Percentiles rank a stretch among this genome's conserved stretches.
Evolutionary conservation across 2,113 vertebrate genomes (phyloP).

Genomic region (Tachycineta bicolor): DNA sequence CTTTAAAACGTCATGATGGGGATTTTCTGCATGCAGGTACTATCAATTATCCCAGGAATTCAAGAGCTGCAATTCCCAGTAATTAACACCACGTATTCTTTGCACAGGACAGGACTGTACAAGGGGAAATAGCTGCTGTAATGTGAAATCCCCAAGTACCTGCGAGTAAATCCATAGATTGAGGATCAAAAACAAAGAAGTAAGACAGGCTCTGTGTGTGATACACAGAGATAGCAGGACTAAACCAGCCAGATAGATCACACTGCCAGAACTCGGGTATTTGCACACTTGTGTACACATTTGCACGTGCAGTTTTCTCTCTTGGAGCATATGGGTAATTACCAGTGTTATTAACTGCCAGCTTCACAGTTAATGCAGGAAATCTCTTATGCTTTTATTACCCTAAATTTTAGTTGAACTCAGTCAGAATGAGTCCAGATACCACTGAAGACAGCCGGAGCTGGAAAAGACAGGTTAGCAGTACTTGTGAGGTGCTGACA

Average conservation of each 20-base stretch:
- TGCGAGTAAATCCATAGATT: not conserved
- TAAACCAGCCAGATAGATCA: not conserved
- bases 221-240: not conserved
- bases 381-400: not conserved
- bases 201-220: not conserved
- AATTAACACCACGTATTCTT: slow-evolving; percentile 17
- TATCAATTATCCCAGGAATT: slow-evolving; percentile 53
- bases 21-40: slow-evolving; percentile 57
- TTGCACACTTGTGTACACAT: not conserved
- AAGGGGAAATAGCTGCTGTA: not conserved
- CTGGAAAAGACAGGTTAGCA: not conserved
- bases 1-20: slow-evolving; percentile 54
- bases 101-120: not conserved
- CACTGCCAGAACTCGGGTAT: not conserved
- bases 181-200: slow-evolving; percentile 24
- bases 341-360: not conserved
- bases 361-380: not conserved
- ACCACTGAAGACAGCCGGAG: not conserved
- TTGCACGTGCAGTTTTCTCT: not conserved
- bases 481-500: not conserved
- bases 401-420: not conserved
- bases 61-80: not conserved
- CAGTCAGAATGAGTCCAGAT: not conserved
- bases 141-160: not conserved
- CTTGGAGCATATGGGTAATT: not conserved